Evolutionary conservation across 1,140 invertebrate genomes (phyloP).

Genomic region (Phymastichus coffea): DNA sequence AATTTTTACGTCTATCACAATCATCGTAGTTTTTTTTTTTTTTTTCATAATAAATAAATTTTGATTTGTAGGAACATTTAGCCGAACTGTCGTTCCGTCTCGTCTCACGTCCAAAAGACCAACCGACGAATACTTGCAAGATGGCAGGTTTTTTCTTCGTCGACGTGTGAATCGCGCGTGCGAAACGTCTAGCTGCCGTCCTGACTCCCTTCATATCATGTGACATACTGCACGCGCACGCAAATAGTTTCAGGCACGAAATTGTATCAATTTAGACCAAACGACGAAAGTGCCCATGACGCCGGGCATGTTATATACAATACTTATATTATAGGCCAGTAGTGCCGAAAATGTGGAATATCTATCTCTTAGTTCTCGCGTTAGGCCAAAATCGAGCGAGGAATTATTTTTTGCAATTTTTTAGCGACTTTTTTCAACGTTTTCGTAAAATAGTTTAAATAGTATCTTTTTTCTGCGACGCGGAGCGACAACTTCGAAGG

Average conservation of each 20-base stretch:
- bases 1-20: constrained; percentile 32
- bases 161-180: neutral
- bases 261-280: constrained; percentile 32
- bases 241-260: constrained; percentile 27
- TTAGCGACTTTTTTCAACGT: constrained; percentile 25
- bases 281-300: constrained; percentile 26
- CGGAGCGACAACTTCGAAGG: neutral
- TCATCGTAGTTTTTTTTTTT: constrained; percentile 18
- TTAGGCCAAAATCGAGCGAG: constrained; percentile 36
- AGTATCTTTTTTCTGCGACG: constrained; percentile 15
- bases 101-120: constrained; percentile 26
- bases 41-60: constrained; percentile 29
- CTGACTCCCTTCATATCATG: neutral
- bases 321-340: constrained; percentile 25
- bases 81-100: constrained; percentile 26
- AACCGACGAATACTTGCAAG: neutral
- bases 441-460: constrained; percentile 29
- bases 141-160: too few relatives aligned
- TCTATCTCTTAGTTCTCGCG: constrained; percentile 27
- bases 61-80: constrained; percentile 31
- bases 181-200: neutral
- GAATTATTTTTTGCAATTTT: constrained; percentile 25
- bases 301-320: neutral
- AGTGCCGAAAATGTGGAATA: constrained; percentile 31
- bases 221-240: neutral